A percentile compares a stretch with the other conserved stretches of the same genome.
phyloP scores from a whole-genome alignment of 2,888 invertebrate species.

The Eristalis tenax region DNA sequence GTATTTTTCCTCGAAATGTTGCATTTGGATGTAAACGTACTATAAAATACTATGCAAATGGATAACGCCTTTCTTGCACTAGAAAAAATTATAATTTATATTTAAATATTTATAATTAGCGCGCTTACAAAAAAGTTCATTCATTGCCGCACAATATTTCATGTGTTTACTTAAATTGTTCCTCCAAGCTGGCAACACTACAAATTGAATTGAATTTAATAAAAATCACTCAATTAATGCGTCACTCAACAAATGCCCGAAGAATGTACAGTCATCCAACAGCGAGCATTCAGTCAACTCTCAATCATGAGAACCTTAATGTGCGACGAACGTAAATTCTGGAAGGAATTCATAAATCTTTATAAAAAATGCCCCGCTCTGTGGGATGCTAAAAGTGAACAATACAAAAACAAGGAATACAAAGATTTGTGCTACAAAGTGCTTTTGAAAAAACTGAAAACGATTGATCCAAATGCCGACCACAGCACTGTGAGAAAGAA shows the following conservation, averaged over 20 bases:
- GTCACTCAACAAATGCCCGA: not conserved
- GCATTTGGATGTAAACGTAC: too few species aligned
- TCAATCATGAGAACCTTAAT: constrained; percentile 10
- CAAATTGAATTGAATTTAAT: not conserved
- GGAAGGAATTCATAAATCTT: not conserved
- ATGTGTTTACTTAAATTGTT: too few species aligned
- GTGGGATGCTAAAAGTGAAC: not conserved
- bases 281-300: constrained; percentile 14
- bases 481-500: not conserved
- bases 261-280: constrained; percentile 38
- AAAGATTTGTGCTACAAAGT: not conserved
- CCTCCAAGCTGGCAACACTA: not conserved
- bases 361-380: not conserved
- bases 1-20: too few species aligned
- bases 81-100: too few species aligned
- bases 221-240: not conserved
- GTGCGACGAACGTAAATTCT: not conserved
- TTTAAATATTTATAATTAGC: too few species aligned
- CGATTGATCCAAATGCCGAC: not conserved
- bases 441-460: not conserved
- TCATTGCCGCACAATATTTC: too few species aligned
- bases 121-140: too few species aligned
- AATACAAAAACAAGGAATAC: not conserved
- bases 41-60: too few species aligned
- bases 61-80: too few species aligned